Percentiles rank a stretch among this genome's conserved stretches.
These are phyloP conservation scores for Prenolepis imparis DNA, from an alignment of 2,888 invertebrate species.

Conservation along the genomic window DNA sequence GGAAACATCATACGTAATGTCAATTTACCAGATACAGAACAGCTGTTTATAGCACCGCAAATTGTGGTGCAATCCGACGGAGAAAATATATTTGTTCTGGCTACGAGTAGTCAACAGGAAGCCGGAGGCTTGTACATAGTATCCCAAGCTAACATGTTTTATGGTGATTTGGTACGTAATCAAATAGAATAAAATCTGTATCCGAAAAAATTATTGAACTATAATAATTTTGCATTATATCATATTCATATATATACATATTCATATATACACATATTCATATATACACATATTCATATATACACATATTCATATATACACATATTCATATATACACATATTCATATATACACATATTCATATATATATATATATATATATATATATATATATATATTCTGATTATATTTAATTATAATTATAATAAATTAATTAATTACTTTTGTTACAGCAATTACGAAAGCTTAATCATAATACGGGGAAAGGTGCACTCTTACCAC, in stretches of 20 bases:
- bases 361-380: too few species aligned
- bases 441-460: conserved; percentile 86
- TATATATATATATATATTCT: too few species aligned
- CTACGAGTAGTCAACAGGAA: conserved; percentile 92
- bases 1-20: conserved; percentile 89
- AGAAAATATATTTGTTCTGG: conserved; percentile 89
- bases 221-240: too few species aligned
- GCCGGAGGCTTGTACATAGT: conserved; percentile 91
- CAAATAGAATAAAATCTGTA: not conserved
- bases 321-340: too few species aligned
- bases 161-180: conserved; percentile 86
- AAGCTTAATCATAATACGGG: conserved; percentile 88
- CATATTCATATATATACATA: too few species aligned
- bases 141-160: conserved; percentile 87
- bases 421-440: not conserved
- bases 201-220: conserved; percentile 18
- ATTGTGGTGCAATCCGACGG: conserved; percentile 89
- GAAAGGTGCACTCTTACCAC: conserved; percentile 90
- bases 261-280: too few species aligned
- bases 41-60: conserved; percentile 92
- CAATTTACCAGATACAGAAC: conserved; percentile 89
- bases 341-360: too few species aligned
- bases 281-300: too few species aligned
- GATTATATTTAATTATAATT: too few species aligned
- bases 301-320: too few species aligned